Percentiles rank a stretch among this genome's conserved stretches.
Evolutionary conservation across 2,113 vertebrate species (phyloP).

Genomic region (Nothocercus julius): DNA sequence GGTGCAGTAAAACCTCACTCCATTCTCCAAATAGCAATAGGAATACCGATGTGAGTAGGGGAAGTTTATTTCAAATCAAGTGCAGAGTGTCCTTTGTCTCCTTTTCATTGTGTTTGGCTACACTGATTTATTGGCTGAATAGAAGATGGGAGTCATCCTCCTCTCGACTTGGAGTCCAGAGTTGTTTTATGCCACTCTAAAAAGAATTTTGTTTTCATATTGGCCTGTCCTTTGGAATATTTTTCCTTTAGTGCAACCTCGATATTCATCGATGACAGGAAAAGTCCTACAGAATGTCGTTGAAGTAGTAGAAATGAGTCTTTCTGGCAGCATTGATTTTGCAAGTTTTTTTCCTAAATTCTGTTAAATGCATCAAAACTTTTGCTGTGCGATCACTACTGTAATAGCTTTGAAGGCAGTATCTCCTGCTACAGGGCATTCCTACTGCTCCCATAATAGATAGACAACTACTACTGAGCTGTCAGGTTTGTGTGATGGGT

Average conservation of each 20-base stretch:
- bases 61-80: not conserved
- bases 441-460: not conserved
- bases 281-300: not conserved
- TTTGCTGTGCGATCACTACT: not conserved
- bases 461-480: not conserved
- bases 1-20: constrained; percentile 22
- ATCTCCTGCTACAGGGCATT: not conserved
- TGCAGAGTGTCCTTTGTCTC: not conserved
- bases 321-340: not conserved
- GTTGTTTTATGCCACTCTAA: constrained; percentile 15
- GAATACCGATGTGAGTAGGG: not conserved
- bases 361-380: not conserved
- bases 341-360: not conserved
- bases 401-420: not conserved
- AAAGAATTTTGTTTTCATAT: constrained; percentile 19
- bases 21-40: not conserved
- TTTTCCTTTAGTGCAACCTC: constrained; percentile 9
- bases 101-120: constrained; percentile 1
- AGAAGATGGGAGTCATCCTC: not conserved
- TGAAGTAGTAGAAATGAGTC: not conserved
- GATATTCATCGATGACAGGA: not conserved
- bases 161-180: not conserved
- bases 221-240: not conserved
- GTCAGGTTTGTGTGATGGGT: not conserved
- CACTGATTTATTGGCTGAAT: constrained; percentile 6